A percentile compares a stretch with the other conserved stretches of the same genome.
These are phyloP conservation scores for Tetramorium alpestre DNA, from an alignment of 1,140 invertebrate genomes.

Conservation along the genomic window DNA sequence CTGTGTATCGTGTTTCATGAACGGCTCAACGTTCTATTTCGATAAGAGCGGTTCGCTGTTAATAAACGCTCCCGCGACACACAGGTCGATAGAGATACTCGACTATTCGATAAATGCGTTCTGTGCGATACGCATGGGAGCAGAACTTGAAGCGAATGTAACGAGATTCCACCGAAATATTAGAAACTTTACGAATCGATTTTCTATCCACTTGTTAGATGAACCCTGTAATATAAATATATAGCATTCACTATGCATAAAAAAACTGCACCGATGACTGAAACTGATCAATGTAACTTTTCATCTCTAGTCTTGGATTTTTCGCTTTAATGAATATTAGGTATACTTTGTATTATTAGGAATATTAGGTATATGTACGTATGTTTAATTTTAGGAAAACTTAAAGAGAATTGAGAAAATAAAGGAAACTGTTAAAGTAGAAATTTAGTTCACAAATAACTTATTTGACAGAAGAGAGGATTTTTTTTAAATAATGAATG, in stretches of 20 bases:
- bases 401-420: not conserved
- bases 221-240: not conserved
- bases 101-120: constrained; percentile 53
- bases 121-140: constrained; percentile 46
- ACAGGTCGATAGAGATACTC: constrained; percentile 22
- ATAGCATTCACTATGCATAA: not conserved
- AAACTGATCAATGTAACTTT: not conserved
- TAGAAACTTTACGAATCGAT: constrained; percentile 17
- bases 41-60: constrained; percentile 71
- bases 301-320: not conserved
- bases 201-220: not conserved
- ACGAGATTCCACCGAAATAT: constrained; percentile 46
- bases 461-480: not conserved
- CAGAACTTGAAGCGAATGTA: constrained; percentile 54
- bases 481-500: constrained; percentile 15
- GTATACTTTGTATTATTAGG: too few relatives aligned
- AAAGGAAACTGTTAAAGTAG: not conserved
- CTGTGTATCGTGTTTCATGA: constrained; percentile 56
- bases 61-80: constrained; percentile 69
- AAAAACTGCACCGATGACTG: not conserved
- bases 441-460: not conserved
- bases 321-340: not conserved
- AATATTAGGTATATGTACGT: too few relatives aligned
- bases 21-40: constrained; percentile 64
- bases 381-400: not conserved